Base-by-base conservation (phyloP, 2,888 invertebrate genomes). In the Andrena hattorfiana region DNA sequence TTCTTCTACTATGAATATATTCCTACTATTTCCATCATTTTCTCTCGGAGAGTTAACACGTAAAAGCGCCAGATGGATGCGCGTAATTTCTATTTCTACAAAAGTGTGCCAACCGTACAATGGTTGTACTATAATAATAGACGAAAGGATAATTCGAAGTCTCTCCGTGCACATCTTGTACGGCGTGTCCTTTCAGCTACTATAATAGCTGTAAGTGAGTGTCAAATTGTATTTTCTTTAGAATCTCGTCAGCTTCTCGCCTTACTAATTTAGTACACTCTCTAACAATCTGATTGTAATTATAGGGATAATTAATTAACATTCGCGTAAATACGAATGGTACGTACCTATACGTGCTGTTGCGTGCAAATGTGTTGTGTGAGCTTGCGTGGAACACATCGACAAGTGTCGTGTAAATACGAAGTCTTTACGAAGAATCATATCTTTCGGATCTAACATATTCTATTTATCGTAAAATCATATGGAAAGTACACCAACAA, bases 191-290 rank as follows among this genome's bases (percentile, higher is more conserved):
- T 32, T 66, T 42, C 28, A 59, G 51, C 67, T 73, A 30, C 49
- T 35, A 10, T 28, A 32, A 60, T 68, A 68, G 64, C 20, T 59
- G 13, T 49, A 79, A 60, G 35, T 67, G 16, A 68, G 30, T 63
- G 71, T 51, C 49, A 54, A 62, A 42, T 49, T 64, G 48, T 63
- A 69, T 77, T 81, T 77, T 66, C 26, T 51, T 77, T 74, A 70
- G 59, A 64, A 42, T 84, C 68, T 77, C 70, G 60, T 71, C 67
- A 75, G 63, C 70, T 83, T 66, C 42, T 60, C 67, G 75, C 60
- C 72, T 86, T 80, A 76, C 64, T 80, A 77, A 86, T 80, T 74
- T 75, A 81, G 71, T 71, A 74, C n/a, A 67, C 49, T 71, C 74
- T 68, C 48, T 49, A 51, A 59, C 59, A 69, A 64, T 66, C 56